These are phyloP conservation scores for Vespertilio murinus DNA, from an alignment of 2,797 vertebrate species.

Conservation along the genomic window DNA sequence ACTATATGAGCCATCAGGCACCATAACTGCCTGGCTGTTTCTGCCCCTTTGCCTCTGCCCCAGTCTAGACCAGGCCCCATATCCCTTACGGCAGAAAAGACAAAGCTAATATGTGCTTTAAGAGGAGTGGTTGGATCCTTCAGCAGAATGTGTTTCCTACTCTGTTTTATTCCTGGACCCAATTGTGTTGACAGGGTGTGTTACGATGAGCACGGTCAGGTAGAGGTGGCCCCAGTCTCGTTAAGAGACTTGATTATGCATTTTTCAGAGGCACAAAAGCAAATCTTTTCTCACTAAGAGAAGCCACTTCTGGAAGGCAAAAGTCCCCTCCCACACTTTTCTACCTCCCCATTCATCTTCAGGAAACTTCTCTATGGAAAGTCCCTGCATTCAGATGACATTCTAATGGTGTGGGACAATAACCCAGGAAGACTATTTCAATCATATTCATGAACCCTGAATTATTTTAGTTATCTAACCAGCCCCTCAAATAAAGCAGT, in stretches of 20 bases:
- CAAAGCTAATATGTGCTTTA: neutral
- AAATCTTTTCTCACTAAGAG: neutral
- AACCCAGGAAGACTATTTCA: conserved; percentile 53
- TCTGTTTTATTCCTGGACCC: neutral
- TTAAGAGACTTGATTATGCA: neutral
- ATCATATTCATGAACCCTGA: conserved; percentile 57
- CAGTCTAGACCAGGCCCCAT: neutral
- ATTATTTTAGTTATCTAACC: conserved; percentile 66
- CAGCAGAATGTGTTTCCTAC: neutral
- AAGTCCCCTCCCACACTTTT: neutral
- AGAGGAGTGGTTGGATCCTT: neutral
- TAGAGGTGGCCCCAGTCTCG: neutral
- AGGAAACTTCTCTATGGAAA: neutral
- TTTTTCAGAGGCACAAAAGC: neutral
- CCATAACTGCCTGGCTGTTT: neutral
- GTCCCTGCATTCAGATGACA: neutral
- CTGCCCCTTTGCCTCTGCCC: neutral
- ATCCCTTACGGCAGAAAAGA: neutral
- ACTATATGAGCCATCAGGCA: neutral
- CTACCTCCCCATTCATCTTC: neutral
- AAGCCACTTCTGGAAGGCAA: neutral
- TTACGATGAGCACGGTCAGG: neutral
- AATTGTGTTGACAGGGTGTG: neutral
- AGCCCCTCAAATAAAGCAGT: conserved; percentile 62
- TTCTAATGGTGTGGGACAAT: neutral